Evolutionary conservation across 2,888 invertebrate species (phyloP), one percentile per base, ranked within the genome.

Genomic region (Ophion slaviceki): DNA sequence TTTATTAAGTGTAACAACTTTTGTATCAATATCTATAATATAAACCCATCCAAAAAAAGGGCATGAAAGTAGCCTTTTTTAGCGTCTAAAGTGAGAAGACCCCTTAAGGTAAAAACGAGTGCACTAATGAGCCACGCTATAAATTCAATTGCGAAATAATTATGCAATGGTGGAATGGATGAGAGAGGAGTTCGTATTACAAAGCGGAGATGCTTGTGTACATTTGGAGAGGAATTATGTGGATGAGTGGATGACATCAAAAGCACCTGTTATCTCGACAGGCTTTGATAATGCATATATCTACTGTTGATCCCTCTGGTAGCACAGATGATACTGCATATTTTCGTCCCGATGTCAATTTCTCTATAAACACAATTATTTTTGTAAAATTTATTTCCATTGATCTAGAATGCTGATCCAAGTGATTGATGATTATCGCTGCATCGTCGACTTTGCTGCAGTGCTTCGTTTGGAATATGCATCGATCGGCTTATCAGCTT

Each of bases 171-270:
- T 10, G 24, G 17, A 24, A 14, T 1, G 20, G n/a, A 45, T 0
- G 10, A 66, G 6, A 14, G 20, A 67, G 57, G 57, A 40, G 67
- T 36, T 36, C 4, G 36, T 4, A 57, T 36, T 20, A 24, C 24
- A 11, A 36, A 57, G 20, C 24, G n/a, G 36, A 76, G 20, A 8
- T 24, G 20, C 57, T 57, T 17, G 17, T 36, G 1, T 57, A 28
- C 14, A 7, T 77, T 66, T 77, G 59, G n/a, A 28, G 24, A 78
- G 14, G 78, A 28, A 77, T 78, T 68, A 78, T 40, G 3, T 59
- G 28, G 45, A 61, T 45, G 7, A 61, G n/a, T 61, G n/a, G 20
- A 32, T 7, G 32, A 10, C 57, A 36, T 24, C 17, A 45, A 62
- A 36, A 72, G 47, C 53, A 20, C 47, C 17, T 61, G 57, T 45